Evolutionary conservation across 2,888 invertebrate genomes (phyloP).

Genomic region (Pachliopta kotzebuea): DNA sequence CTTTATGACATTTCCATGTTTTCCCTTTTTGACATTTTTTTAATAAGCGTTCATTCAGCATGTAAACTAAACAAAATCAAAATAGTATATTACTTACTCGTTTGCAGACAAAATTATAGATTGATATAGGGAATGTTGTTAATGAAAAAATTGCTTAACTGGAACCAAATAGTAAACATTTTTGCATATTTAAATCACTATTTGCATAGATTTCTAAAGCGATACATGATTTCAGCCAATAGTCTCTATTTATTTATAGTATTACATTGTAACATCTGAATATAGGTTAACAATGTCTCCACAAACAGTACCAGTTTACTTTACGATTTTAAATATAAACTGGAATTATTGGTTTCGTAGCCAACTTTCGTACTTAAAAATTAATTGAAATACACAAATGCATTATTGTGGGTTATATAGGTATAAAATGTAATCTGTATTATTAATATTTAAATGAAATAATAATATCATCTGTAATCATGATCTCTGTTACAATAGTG

Average conservation of each 20-base stretch:
- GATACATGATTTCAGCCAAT: slow-evolving; percentile 1
- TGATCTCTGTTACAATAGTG: neutral
- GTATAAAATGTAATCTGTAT: neutral
- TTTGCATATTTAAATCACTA: slow-evolving; percentile 10
- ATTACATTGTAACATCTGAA: slow-evolving; percentile 16
- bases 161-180: no score
- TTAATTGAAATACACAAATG: no score
- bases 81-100: no score
- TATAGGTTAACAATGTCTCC: slow-evolving; percentile 6
- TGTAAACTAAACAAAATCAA: no score
- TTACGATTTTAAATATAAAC: slow-evolving; percentile 10
- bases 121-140: neutral
- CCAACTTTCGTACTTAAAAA: no score
- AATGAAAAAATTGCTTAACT: neutral
- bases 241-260: slow-evolving; percentile 12
- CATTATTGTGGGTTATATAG: no score
- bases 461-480: neutral
- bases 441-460: neutral
- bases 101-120: no score
- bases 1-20: no score
- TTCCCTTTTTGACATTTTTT: no score
- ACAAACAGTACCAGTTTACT: slow-evolving; percentile 5
- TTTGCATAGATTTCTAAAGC: slow-evolving; percentile 10
- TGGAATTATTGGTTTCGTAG: neutral
- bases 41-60: no score